Evolutionary conservation across 2,888 invertebrate genomes (phyloP).

Genomic region (Amorpha juglandis): DNA sequence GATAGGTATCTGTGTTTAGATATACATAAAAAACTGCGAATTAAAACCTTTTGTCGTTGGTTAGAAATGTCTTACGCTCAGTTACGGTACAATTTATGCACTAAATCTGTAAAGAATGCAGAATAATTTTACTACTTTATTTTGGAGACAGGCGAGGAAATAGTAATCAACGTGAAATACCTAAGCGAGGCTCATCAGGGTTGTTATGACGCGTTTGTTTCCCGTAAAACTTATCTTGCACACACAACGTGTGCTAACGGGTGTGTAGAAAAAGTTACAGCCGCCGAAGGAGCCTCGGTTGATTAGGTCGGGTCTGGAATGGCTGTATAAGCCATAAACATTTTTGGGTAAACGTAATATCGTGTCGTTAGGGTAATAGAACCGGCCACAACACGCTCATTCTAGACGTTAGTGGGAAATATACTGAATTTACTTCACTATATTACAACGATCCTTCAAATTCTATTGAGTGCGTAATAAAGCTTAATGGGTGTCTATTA

Average conservation of each 20-base stretch:
- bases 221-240: conserved; percentile 40
- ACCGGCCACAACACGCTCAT: conserved; percentile 55
- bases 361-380: conserved; percentile 79
- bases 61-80: too few relatives aligned
- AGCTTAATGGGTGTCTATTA: background rate
- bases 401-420: conserved; percentile 41
- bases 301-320: conserved; percentile 73
- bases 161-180: conserved; percentile 8
- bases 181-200: conserved; percentile 3
- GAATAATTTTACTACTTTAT: background rate
- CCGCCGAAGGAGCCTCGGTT: conserved; percentile 60
- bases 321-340: conserved; percentile 70
- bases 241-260: conserved; percentile 41
- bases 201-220: conserved; percentile 28
- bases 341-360: conserved; percentile 82
- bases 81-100: too few relatives aligned
- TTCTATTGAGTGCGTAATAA: background rate
- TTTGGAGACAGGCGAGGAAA: background rate
- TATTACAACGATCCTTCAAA: conserved; percentile 20
- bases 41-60: too few relatives aligned
- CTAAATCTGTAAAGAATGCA: too few relatives aligned
- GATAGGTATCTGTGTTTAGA: too few relatives aligned
- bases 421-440: conserved; percentile 32
- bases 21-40: too few relatives aligned
- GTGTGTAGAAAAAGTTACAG: conserved; percentile 52